phyloP scores from a whole-genome alignment of 2,797 vertebrate species.

The Microchirus variegatus region DNA sequence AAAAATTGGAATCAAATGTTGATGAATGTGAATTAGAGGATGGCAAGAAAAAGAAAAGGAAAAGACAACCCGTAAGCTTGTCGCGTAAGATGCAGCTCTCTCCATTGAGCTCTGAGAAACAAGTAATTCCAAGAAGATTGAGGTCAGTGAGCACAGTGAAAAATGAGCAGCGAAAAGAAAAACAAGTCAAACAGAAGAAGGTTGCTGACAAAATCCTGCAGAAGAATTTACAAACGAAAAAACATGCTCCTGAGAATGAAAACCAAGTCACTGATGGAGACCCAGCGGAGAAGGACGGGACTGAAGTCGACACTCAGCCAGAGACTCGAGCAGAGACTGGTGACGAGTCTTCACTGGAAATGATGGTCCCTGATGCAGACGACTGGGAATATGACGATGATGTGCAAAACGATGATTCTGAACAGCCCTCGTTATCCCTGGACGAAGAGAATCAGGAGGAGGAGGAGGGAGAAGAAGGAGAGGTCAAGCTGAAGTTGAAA shows the following conservation, averaged over 20 bases:
- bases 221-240: slow-evolving; percentile 7
- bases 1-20: neutral
- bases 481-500: slow-evolving; percentile 30
- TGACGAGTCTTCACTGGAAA: slow-evolving; percentile 1
- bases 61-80: slow-evolving; percentile 20
- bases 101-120: slow-evolving; percentile 56
- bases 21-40: slow-evolving; percentile 1
- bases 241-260: neutral
- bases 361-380: slow-evolving; percentile 1
- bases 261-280: slow-evolving; percentile 6
- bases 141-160: slow-evolving; percentile 3
- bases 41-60: slow-evolving; percentile 12
- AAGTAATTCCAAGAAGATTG: slow-evolving; percentile 23
- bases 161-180: slow-evolving; percentile 66
- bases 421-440: slow-evolving; percentile 21
- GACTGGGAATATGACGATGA: slow-evolving; percentile 47
- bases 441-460: neutral
- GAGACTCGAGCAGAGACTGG: slow-evolving; percentile 7
- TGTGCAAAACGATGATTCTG: slow-evolving; percentile 20
- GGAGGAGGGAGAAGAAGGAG: slow-evolving; percentile 8
- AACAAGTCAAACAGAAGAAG: slow-evolving; percentile 80
- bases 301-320: slow-evolving; percentile 17
- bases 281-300: slow-evolving; percentile 13
- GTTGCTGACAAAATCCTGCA: slow-evolving; percentile 78
- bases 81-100: slow-evolving; percentile 38